Base-by-base conservation (phyloP, 1,140 invertebrate genomes). In the Sarcophaga peregrina region DNA sequence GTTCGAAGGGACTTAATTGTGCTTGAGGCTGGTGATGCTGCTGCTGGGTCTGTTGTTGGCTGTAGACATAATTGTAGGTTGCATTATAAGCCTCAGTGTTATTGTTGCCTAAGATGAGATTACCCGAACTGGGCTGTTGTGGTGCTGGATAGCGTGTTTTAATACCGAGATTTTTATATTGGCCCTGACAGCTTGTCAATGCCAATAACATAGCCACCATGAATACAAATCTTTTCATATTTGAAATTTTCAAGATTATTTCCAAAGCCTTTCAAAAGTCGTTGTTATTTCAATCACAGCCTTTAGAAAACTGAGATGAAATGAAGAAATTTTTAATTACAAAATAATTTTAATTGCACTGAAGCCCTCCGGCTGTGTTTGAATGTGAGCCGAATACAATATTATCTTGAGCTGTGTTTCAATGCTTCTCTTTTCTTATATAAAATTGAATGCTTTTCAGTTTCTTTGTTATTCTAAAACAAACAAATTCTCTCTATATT, bases 131-230 rank as follows among this genome's bases (percentile, higher is more conserved):
- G 15, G 45, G 78, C 25, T n/a, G n/a, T 13, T 85, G 84, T 13
- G 82, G 83, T 8, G 85, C 85, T 62, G 88, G 88, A 17, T 84
- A 81, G n/a, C 83, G 88, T 0, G 88, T 88, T 73, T 89, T 89
- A 48, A 89, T 88, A 83, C 88, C 88, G 6, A 87, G 81, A 25
- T 88, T 89, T 84, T 89, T 89, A n/a, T 84, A 87, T 82, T 89
- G 88, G 11, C 47, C 75, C 47, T 50, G 48, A 10, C 47, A 48
- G 17, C 47, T 17, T 20, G 9, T 46, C 5, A 50, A 52, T 8
- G 50, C 13, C 48, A 50, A 20, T 20, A 48, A 8, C 0, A 6
- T 11, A 17, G n/a, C 20, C 20, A 15, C 11, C 10, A 78, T 5
- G 20, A 78, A 9, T 25, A 78, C 1, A 52, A 78, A 50, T 50